These are phyloP conservation scores for Bhutanitis thaidina DNA, from an alignment of 2,888 invertebrate genomes.

Conservation along the genomic window DNA sequence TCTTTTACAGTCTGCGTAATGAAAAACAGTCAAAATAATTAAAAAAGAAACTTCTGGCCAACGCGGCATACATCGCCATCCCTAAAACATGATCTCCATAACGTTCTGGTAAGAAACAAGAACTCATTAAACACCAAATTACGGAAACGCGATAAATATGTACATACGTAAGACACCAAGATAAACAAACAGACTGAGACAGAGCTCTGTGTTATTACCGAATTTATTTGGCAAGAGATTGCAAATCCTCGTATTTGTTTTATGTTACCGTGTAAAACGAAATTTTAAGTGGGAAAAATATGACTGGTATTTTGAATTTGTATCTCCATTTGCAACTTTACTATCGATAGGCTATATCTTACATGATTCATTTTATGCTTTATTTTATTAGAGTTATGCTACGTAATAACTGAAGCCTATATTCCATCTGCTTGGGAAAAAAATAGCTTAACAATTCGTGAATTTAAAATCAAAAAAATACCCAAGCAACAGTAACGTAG, in stretches of 20 bases:
- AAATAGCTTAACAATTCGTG: too few relatives aligned
- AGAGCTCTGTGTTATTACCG: conserved; percentile 27
- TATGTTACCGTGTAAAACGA: conserved; percentile 13
- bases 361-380: neutral
- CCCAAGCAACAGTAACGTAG: too few relatives aligned
- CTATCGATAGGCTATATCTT: neutral
- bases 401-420: too few relatives aligned
- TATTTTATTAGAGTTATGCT: neutral
- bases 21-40: too few relatives aligned
- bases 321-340: neutral
- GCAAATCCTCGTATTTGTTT: conserved; percentile 26
- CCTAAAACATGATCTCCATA: too few relatives aligned
- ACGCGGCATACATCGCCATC: too few relatives aligned
- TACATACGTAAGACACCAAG: conserved; percentile 37
- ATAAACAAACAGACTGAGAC: conserved; percentile 37
- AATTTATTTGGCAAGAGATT: conserved; percentile 37
- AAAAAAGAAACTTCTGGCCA: too few relatives aligned
- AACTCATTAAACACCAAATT: conserved; percentile 22
- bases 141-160: conserved; percentile 36
- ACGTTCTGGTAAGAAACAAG: neutral
- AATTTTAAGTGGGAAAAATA: conserved; percentile 13
- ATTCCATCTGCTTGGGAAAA: too few relatives aligned
- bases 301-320: conserved; percentile 9
- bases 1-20: too few relatives aligned
- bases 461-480: too few relatives aligned